Conservation (phyloP, 1,140 invertebrate genomes). For the Drosophila carrolli region DNA sequence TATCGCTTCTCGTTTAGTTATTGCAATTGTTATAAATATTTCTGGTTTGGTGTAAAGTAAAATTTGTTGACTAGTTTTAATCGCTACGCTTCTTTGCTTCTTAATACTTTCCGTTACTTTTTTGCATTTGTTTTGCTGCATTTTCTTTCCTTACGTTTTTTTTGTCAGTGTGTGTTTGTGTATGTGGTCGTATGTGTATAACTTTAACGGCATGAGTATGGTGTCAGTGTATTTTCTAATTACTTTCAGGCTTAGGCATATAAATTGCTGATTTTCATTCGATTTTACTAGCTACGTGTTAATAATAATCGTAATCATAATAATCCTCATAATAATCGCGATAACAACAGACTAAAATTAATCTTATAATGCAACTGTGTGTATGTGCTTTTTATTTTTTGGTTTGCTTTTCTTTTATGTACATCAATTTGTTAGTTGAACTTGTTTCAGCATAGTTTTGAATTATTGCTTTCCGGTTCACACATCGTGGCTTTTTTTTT, state of each 20-base stretch:
- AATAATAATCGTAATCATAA: constrained; percentile 57
- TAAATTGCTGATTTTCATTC: constrained; percentile 39
- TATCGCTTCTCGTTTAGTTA: constrained; percentile 32
- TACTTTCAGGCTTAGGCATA: constrained; percentile 32
- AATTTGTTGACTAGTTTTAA: constrained; percentile 73
- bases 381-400: constrained; percentile 6
- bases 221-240: constrained; percentile 22
- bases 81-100: constrained; percentile 41
- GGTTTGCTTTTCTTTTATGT: constrained; percentile 13
- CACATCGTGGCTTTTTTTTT: constrained; percentile 13
- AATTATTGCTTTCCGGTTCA: constrained; percentile 47
- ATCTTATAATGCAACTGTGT: constrained; percentile 22
- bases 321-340: constrained; percentile 52
- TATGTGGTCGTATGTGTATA: constrained; percentile 1
- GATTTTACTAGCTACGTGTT: constrained; percentile 62
- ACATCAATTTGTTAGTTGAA: constrained; percentile 53
- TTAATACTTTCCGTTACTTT: constrained; percentile 71
- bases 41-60: constrained; percentile 67
- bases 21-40: constrained; percentile 44
- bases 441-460: constrained; percentile 34
- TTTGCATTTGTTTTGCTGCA: constrained; percentile 35
- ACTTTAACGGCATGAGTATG: constrained; percentile 1
- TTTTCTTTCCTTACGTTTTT: constrained; percentile 22
- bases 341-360: constrained; percentile 58
- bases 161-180: constrained; percentile 10